Evolutionary conservation across 1,140 invertebrate genomes (phyloP).

Genomic region (Gonioctena quinquepunctata): DNA sequence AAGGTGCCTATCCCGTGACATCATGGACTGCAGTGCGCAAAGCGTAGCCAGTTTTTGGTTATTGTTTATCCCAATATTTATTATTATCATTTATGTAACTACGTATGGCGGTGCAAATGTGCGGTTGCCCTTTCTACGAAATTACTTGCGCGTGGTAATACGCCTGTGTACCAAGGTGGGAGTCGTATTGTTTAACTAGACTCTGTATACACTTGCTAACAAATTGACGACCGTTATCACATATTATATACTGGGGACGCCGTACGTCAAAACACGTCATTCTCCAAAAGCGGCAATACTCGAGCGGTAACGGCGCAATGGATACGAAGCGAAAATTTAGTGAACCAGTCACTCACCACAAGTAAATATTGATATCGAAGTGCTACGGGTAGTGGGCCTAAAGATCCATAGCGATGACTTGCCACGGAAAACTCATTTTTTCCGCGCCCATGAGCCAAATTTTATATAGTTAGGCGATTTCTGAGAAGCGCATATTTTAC

Average conservation of each 20-base stretch:
- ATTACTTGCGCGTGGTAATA: constrained; percentile 22
- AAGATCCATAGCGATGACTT: constrained; percentile 50
- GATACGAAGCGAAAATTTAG: constrained; percentile 33
- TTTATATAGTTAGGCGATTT: constrained; percentile 12
- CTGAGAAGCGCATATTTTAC: constrained; percentile 22
- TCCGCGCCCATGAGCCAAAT: constrained; percentile 28
- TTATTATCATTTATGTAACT: constrained; percentile 22
- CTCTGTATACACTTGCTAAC: neutral
- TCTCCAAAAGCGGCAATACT: constrained; percentile 21
- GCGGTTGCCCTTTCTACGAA: constrained; percentile 25
- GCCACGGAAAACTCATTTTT: constrained; percentile 24
- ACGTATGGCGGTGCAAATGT: constrained; percentile 21
- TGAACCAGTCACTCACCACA: constrained; percentile 42
- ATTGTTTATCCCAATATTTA: constrained; percentile 21
- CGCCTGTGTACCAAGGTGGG: constrained; percentile 17
- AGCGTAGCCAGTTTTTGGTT: constrained; percentile 17
- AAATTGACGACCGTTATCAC: constrained; percentile 39
- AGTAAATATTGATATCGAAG: constrained; percentile 48
- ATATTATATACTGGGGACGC: constrained; percentile 27
- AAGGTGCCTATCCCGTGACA: constrained; percentile 5
- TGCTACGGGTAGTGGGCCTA: constrained; percentile 47
- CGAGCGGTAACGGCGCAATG: constrained; percentile 1
- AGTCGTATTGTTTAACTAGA: constrained; percentile 9
- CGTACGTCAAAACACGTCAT: constrained; percentile 28
- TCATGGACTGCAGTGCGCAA: constrained; percentile 26